Evolutionary conservation across 2,888 invertebrate genomes (phyloP), one percentile per base, ranked within the genome.

Genomic region (Sinhomidia bicolor): DNA sequence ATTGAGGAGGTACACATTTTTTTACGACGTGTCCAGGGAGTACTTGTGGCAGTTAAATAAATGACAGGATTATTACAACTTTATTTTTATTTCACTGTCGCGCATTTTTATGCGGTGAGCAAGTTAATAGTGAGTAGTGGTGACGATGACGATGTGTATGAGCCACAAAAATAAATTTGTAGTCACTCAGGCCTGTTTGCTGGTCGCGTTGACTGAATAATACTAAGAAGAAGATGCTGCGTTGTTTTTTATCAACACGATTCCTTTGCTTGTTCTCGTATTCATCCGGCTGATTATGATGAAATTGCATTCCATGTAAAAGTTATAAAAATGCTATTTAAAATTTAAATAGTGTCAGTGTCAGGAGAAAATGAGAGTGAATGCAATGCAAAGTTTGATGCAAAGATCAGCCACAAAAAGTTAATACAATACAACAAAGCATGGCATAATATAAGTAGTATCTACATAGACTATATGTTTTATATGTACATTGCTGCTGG

Each of bases 291-390:
- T 47, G 26, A 26, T 74, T 14, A 74, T 20, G 26, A 74, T 65
- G 32, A 47, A 14, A 44, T n/a, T 0, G 32, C 20, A 44, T n/a
- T 71, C 7, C 14, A 26, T 14, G 41, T 71, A 44, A 9, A 47
- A 74, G 68, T 68, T 68, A 41, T 74, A 74, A 74, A 71, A 74
- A 44, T 44, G 44, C 44, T 74, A 20, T 68, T 68, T 68, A 44
- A 47, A 74, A 0, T 47, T 74, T 23, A 47, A 74, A 74, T 12
- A 23, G 74, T 71, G 41, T 47, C 74, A 47, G 71, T 71, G 74
- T 74, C 41, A 20, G 71, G 12, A 71, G 44, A 17, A 74, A 47
- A 44, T 23, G 12, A 17, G 41, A 17, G 71, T 12, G 44, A 20
- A 44, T 71, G 71, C 71, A 71, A 23, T 71, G 44, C 71, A 71